These are phyloP conservation scores for Phymatocera aterrima DNA, from an alignment of 2,888 invertebrate genomes.

Conservation along the genomic window DNA sequence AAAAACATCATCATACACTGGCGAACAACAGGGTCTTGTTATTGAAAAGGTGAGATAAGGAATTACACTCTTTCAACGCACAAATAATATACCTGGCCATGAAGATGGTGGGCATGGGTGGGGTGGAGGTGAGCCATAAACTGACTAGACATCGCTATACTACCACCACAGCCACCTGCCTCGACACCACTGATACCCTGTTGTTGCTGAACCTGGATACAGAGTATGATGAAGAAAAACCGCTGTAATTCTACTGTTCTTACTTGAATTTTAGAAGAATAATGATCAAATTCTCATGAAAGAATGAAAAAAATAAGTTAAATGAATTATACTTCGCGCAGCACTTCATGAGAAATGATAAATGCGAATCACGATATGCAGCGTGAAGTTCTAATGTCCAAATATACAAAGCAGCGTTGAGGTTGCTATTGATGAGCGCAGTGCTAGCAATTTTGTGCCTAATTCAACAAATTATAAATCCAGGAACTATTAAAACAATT, in stretches of 20 bases:
- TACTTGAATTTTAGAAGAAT: too few species aligned
- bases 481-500: too few species aligned
- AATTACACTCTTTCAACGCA: conserved; percentile 19
- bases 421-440: too few species aligned
- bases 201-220: conserved; percentile 63
- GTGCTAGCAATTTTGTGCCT: too few species aligned
- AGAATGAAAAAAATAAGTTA: too few species aligned
- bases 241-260: neutral
- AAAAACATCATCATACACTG: neutral
- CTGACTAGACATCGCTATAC: conserved; percentile 76
- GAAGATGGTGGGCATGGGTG: conserved; percentile 65
- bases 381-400: too few species aligned
- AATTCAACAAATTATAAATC: too few species aligned
- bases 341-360: too few species aligned
- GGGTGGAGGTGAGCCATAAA: conserved; percentile 80
- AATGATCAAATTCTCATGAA: too few species aligned
- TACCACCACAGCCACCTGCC: conserved; percentile 62
- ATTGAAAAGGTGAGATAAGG: conserved; percentile 15
- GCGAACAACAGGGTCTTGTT: conserved; percentile 23
- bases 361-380: too few species aligned
- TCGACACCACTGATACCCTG: conserved; percentile 56
- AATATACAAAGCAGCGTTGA: too few species aligned
- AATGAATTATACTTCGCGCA: too few species aligned
- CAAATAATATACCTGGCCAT: conserved; percentile 62
- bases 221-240: conserved; percentile 61